A percentile compares a stretch with the other conserved stretches of the same genome.
Conservation (phyloP, 2,888 invertebrate genomes). For the Smittia sp. region DNA sequence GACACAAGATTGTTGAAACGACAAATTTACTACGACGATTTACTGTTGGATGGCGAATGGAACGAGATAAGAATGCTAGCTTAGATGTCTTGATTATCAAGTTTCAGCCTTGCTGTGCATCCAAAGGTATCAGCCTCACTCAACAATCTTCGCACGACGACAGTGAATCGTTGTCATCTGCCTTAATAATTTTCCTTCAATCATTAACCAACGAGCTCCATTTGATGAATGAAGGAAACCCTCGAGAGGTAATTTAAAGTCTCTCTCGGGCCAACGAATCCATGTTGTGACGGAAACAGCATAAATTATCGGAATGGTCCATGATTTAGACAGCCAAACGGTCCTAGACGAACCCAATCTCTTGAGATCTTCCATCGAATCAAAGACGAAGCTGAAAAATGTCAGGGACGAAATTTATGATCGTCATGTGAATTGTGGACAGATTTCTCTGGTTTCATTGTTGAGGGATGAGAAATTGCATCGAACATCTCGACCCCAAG, state of each 20-base stretch:
- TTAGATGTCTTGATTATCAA: too few relatives aligned
- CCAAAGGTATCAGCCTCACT: not conserved
- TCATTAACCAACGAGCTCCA: too few relatives aligned
- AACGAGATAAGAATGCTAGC: too few relatives aligned
- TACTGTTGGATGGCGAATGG: too few relatives aligned
- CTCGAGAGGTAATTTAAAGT: too few relatives aligned
- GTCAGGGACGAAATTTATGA: constrained; percentile 16
- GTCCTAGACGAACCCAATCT: too few relatives aligned
- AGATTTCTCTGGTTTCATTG: constrained; percentile 17
- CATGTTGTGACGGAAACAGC: constrained; percentile 21
- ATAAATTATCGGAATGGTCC: not conserved
- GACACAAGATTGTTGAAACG: not conserved
- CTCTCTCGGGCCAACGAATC: not conserved
- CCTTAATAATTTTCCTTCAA: too few relatives aligned
- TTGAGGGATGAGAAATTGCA: constrained; percentile 17
- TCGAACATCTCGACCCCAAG: not conserved
- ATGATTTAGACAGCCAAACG: not conserved
- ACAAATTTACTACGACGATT: too few relatives aligned
- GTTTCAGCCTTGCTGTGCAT: too few relatives aligned
- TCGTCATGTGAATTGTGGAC: constrained; percentile 34
- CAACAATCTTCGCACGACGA: not conserved
- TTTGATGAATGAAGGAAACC: constrained; percentile 22
- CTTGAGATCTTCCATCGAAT: not conserved
- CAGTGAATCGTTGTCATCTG: too few relatives aligned
- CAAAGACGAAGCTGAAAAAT: not conserved